Base-by-base conservation (phyloP, 2,888 invertebrate species). In the Drosophila mulleri region DNA sequence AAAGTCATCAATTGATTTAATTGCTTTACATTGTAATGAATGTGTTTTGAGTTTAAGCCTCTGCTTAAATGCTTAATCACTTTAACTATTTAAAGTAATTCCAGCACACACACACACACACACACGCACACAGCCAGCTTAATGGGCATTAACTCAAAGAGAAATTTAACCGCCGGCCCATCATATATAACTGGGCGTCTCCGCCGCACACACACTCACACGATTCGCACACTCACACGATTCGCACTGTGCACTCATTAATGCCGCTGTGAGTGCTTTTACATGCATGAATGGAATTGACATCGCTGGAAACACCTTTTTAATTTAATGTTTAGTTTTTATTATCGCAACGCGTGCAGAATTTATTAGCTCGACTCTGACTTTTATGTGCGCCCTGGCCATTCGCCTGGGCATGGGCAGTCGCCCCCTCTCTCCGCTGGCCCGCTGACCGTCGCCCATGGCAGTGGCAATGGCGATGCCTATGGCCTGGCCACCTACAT, bases 291-390 rank as follows among this genome's bases (percentile, higher is more conserved):
- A 59, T 80, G 71, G 65, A 50, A 68, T 48, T 61, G 63, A 66
- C 58, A 54, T 62, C 54, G 74, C 56, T 56, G 65, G 66, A 74
- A 82, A 86, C 85, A 87, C 89, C 89, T 88, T 88, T 80, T 84
- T 82, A 85, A 83, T 85, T 87, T 85, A 82, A 87, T 89, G 90
- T 87, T 82, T 76, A 78, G 78, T 74, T 89, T 90, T 84, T 87
- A 87, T 89, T 79, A 86, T 81, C 76, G 73, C 67, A 67, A 61
- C 70, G 61, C 60, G 52, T 57, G 67, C 54, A 59, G 61, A 65
- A 88, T 89, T 83, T 86, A 89, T 89, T 86, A 79, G 76, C 63
- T 54, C 23, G 58, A 42, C 57, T 44, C 70, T 68, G 64, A 72
- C 62, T 82, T 88, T 86, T 78, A 86, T 88, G 78, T 73, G 59